Percentiles rank a stretch among this genome's conserved stretches.
phyloP scores from a whole-genome alignment of 2,888 invertebrate species.

The Tenthredo notha region DNA sequence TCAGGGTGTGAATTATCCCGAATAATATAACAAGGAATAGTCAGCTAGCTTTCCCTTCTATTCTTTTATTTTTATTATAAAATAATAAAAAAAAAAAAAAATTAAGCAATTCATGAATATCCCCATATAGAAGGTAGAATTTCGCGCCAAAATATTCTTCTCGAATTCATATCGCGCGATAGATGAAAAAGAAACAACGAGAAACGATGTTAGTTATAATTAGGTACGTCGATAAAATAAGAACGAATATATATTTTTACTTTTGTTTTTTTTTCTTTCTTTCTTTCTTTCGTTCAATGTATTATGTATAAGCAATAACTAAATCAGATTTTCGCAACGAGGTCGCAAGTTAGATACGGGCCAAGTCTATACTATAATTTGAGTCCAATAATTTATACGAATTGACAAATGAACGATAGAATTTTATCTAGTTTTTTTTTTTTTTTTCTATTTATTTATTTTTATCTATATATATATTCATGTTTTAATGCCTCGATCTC shows the following conservation, averaged over 20 bases:
- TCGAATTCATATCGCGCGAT: neutral
- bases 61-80: neutral
- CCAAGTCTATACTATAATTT: neutral
- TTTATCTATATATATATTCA: neutral
- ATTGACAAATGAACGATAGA: neutral
- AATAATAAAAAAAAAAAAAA: too few relatives aligned
- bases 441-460: neutral
- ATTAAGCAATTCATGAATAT: neutral
- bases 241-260: neutral
- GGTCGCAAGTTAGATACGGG: neutral
- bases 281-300: neutral
- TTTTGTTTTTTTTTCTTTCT: neutral
- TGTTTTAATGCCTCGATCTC: neutral
- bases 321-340: neutral
- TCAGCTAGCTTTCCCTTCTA: neutral
- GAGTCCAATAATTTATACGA: neutral
- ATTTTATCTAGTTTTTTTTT: neutral
- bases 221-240: neutral
- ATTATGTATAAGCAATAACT: neutral
- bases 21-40: neutral
- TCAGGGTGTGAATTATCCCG: neutral
- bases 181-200: too few relatives aligned
- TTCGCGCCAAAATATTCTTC: neutral
- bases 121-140: neutral
- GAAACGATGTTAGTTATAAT: neutral